A percentile compares a stretch with the other conserved stretches of the same genome.
Conservation (phyloP, 2,888 invertebrate genomes). For the Leptodirus hochenwartii region DNA sequence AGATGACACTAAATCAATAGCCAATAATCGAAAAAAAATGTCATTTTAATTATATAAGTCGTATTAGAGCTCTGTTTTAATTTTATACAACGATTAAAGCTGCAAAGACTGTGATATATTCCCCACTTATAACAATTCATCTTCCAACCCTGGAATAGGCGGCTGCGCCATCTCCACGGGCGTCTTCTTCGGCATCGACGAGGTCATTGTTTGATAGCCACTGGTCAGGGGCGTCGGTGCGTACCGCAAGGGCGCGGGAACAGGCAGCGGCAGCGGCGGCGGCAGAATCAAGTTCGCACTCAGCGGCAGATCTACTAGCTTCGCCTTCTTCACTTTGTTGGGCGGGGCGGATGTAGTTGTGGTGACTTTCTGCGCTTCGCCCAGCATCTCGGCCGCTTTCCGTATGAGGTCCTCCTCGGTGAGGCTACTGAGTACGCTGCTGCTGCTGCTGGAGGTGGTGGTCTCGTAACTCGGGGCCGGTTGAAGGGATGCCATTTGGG, state of each 20-base stretch:
- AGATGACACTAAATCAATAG: too few relatives aligned
- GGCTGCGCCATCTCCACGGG: constrained; percentile 22
- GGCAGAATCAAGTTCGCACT: constrained; percentile 21
- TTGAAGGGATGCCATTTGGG: not conserved
- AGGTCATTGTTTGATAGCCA: constrained; percentile 8
- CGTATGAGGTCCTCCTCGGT: constrained; percentile 36
- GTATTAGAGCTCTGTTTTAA: too few relatives aligned
- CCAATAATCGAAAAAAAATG: too few relatives aligned
- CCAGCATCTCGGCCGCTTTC: constrained; percentile 37
- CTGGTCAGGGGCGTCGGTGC: constrained; percentile 10
- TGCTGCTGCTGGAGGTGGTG: constrained; percentile 9
- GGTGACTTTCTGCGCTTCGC: constrained; percentile 19
- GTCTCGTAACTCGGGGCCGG: constrained; percentile 13
- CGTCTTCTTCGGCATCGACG: constrained; percentile 15
- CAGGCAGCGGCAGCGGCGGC: too few relatives aligned
- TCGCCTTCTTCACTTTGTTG: constrained; percentile 5
- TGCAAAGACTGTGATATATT: too few relatives aligned
- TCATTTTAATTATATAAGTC: too few relatives aligned
- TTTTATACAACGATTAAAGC: too few relatives aligned
- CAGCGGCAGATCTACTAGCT: constrained; percentile 21
- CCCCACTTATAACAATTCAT: too few relatives aligned
- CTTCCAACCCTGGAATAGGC: constrained; percentile 25
- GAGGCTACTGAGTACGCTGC: constrained; percentile 31
- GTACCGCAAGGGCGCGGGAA: constrained; percentile 23
- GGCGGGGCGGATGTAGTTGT: constrained; percentile 4